Evolutionary conservation across 2,113 vertebrate genomes (phyloP).

Genomic region (Malurus alboscapulatus): DNA sequence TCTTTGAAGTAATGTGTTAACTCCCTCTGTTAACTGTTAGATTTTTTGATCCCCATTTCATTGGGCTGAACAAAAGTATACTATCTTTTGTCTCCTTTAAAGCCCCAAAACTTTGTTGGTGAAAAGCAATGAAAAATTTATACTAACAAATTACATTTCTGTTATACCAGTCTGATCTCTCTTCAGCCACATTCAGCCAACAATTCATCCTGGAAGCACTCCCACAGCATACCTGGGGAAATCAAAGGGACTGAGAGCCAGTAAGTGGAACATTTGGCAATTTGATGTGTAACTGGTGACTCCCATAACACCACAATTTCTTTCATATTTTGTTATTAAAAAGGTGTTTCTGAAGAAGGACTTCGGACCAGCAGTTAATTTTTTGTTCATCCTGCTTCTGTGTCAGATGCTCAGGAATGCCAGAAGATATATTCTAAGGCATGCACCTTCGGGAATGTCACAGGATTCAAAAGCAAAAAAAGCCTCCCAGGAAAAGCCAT

Average conservation of each 20-base stretch:
- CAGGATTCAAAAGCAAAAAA: background rate
- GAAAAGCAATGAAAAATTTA: background rate
- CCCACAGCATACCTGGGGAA: background rate
- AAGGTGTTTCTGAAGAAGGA: background rate
- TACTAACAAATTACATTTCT: background rate
- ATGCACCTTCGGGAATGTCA: background rate
- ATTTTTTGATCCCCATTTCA: background rate
- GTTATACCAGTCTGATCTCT: background rate
- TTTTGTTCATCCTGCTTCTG: background rate
- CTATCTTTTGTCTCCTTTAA: background rate
- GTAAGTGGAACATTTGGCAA: background rate
- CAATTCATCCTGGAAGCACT: background rate
- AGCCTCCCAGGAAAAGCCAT: background rate
- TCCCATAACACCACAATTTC: background rate
- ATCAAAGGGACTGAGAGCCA: conserved; percentile 1
- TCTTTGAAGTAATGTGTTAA: background rate
- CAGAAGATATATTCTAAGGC: background rate
- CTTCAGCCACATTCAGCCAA: background rate
- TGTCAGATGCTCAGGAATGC: background rate
- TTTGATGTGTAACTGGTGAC: background rate
- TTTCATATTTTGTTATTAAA: background rate
- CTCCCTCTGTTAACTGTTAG: background rate
- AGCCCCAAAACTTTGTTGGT: background rate
- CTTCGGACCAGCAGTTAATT: background rate
- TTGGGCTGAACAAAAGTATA: background rate